Conservation (phyloP, 2,888 invertebrate species). For the Drosophila trichaetosa region DNA sequence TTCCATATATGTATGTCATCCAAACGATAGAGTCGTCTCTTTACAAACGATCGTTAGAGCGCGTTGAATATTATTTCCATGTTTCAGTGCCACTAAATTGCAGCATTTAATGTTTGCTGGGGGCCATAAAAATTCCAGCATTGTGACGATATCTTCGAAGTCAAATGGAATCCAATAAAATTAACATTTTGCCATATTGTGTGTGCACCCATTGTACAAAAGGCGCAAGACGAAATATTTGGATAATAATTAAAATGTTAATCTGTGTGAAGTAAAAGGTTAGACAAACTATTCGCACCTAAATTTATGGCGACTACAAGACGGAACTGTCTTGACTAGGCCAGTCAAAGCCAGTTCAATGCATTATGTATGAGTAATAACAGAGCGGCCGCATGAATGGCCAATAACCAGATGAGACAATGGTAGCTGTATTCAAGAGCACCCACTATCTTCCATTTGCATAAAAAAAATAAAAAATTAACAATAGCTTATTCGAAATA, state of each 20-base stretch:
- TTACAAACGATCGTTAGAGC: constrained; percentile 3
- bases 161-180: constrained; percentile 64
- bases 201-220: constrained; percentile 38
- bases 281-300: constrained; percentile 79
- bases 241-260: constrained; percentile 80
- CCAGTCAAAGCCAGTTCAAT: constrained; percentile 49
- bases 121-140: constrained; percentile 66
- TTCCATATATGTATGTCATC: constrained; percentile 10
- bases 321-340: constrained; percentile 65
- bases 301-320: constrained; percentile 78
- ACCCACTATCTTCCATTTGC: constrained; percentile 75
- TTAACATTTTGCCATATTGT: constrained; percentile 56
- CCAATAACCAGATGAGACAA: constrained; percentile 58
- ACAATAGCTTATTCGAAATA: constrained; percentile 43
- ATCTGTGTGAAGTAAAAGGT: constrained; percentile 80
- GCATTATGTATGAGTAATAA: constrained; percentile 77
- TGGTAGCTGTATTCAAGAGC: constrained; percentile 72
- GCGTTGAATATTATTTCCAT: constrained; percentile 27
- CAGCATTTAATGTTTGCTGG: constrained; percentile 47
- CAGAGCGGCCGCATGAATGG: constrained; percentile 50
- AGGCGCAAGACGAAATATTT: constrained; percentile 61
- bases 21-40: constrained; percentile 11
- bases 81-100: constrained; percentile 44
- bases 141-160: constrained; percentile 39
- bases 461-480: constrained; percentile 49